phyloP scores from a whole-genome alignment of 2,888 invertebrate species.

The Rhaphigaster nebulosa region DNA sequence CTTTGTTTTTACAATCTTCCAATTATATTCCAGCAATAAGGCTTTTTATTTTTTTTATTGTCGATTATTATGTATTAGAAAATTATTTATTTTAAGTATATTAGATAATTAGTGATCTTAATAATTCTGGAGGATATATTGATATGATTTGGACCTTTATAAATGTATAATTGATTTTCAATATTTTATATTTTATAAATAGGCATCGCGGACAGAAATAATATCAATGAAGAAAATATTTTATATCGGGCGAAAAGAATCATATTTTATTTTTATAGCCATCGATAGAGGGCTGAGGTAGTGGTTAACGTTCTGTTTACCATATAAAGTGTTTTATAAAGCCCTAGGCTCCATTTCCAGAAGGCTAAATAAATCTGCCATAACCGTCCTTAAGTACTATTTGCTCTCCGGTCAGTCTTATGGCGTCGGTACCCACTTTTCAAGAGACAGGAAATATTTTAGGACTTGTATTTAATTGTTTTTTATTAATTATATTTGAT shows the following conservation, averaged over 20 bases:
- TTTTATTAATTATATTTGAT: neutral
- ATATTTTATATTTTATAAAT: neutral
- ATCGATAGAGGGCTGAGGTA: neutral
- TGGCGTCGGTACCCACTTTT: neutral
- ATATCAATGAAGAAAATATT: neutral
- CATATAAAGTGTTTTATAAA: conserved; percentile 42
- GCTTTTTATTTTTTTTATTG: no score
- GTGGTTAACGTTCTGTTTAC: conserved; percentile 37
- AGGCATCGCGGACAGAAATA: neutral
- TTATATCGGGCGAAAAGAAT: neutral
- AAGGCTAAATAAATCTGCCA: neutral
- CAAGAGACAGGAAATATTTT: no score
- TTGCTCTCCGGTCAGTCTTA: neutral
- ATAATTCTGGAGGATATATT: no score
- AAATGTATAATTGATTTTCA: no score
- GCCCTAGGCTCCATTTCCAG: neutral
- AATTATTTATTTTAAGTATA: no score
- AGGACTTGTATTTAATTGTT: neutral
- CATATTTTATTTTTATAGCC: conserved; percentile 13
- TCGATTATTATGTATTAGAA: no score
- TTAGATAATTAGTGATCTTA: no score
- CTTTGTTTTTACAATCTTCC: no score
- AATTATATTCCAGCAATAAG: no score
- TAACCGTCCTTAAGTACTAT: neutral
- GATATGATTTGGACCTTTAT: no score